Evolutionary conservation across 2,888 invertebrate genomes (phyloP).

Genomic region (Pristionchus exspectatus): DNA sequence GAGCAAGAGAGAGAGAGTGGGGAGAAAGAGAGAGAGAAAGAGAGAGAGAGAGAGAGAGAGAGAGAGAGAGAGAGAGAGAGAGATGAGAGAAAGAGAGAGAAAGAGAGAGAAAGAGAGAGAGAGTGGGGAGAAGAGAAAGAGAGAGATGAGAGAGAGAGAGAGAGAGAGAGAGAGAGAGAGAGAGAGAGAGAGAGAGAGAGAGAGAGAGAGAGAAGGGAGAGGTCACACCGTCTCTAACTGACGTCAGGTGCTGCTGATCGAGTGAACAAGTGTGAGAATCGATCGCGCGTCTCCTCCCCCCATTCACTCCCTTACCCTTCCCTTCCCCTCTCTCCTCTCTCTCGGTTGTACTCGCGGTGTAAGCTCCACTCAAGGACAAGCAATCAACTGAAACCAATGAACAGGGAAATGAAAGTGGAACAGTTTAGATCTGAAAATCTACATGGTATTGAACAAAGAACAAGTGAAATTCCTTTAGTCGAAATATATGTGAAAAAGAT

Average conservation of each 20-base stretch:
- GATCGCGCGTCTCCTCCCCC: conserved; percentile 2
- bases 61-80: too few species aligned
- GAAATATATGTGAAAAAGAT: too few species aligned
- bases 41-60: too few species aligned
- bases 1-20: too few species aligned
- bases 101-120: too few species aligned
- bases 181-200: neutral
- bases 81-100: too few species aligned
- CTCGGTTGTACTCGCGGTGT: neutral
- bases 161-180: too few species aligned
- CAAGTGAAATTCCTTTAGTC: neutral
- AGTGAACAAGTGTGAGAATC: conserved; percentile 2
- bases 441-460: neutral
- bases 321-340: neutral
- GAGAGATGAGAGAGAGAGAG: too few species aligned
- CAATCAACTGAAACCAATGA: neutral
- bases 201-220: neutral
- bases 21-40: neutral
- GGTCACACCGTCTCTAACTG: neutral
- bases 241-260: conserved; percentile 30
- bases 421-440: neutral
- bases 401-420: neutral
- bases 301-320: neutral
- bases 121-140: too few species aligned
- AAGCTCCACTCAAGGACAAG: neutral